A percentile compares a stretch with the other conserved stretches of the same genome.
phyloP scores from a whole-genome alignment of 2,797 vertebrate genomes.

The Tenualosa ilisha region DNA sequence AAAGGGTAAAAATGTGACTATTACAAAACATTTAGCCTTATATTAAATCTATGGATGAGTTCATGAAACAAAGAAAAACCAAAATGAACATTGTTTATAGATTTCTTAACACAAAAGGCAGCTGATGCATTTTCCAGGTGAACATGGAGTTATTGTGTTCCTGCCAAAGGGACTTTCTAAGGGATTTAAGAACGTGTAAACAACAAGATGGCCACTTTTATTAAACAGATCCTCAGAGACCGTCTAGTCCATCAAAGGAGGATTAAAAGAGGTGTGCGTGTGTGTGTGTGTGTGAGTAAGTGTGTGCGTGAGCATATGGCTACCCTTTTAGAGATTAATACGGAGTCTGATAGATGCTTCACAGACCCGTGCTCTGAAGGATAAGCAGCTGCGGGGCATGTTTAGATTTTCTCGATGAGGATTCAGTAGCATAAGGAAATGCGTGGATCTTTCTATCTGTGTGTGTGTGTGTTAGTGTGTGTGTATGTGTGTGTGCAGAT shows the following conservation, averaged over 20 bases:
- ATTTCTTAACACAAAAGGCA: neutral
- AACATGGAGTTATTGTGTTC: neutral
- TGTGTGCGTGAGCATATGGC: neutral
- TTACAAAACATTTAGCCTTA: neutral
- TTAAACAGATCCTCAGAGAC: neutral
- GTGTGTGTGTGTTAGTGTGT: neutral
- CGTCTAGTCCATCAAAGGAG: neutral
- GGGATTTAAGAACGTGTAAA: neutral
- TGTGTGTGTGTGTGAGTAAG: neutral
- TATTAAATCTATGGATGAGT: neutral
- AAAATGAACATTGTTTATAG: neutral
- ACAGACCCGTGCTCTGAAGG: neutral
- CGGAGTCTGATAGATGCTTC: neutral
- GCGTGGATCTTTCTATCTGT: neutral
- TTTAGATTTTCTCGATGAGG: neutral
- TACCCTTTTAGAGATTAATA: neutral
- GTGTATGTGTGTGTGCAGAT: neutral
- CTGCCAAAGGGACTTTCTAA: neutral
- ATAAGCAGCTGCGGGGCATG: neutral
- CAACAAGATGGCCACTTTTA: conserved; percentile 7
- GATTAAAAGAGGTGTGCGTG: conserved; percentile 1
- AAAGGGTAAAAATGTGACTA: neutral
- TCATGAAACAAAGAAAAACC: neutral
- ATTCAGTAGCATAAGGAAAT: neutral
- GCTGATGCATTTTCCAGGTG: neutral